Conservation (phyloP, 2,797 vertebrate genomes). For the Mus minutoides region DNA sequence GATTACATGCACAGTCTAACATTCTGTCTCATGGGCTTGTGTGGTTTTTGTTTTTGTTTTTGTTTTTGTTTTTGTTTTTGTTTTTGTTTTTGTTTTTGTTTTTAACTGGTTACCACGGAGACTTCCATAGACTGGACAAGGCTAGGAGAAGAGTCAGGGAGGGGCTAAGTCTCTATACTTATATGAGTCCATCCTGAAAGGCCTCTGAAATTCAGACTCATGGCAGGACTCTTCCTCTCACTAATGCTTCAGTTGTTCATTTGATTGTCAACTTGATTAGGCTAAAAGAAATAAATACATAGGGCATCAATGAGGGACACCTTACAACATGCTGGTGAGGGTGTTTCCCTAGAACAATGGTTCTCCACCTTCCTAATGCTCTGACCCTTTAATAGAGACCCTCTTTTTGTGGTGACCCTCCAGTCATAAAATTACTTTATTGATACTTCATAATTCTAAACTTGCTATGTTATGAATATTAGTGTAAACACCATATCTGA, state of each 20-base stretch:
- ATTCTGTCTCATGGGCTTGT: background rate
- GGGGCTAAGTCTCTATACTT: slow-evolving; percentile 10
- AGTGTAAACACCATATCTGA: background rate
- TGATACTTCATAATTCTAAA: background rate
- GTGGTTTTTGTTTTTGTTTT: background rate
- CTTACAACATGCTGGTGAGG: background rate
- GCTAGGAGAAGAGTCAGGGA: background rate
- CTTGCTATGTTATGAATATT: background rate
- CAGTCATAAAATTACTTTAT: background rate
- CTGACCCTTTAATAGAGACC: background rate
- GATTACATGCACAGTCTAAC: background rate
- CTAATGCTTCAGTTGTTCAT: background rate
- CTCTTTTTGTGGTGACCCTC: background rate
- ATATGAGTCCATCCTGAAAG: background rate
- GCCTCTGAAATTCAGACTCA: slow-evolving; percentile 40
- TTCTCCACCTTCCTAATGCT: background rate
- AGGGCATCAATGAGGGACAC: too few relatives aligned
- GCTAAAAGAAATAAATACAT: background rate
- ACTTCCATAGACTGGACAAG: too few relatives aligned
- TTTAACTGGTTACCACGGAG: background rate
- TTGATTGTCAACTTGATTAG: background rate
- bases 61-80: too few relatives aligned
- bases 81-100: too few relatives aligned
- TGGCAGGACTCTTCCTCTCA: background rate
- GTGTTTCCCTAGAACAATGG: background rate